Conservation (phyloP, 92 coral and sea anemone genomes). For the Umimayanthus chanpuru region DNA sequence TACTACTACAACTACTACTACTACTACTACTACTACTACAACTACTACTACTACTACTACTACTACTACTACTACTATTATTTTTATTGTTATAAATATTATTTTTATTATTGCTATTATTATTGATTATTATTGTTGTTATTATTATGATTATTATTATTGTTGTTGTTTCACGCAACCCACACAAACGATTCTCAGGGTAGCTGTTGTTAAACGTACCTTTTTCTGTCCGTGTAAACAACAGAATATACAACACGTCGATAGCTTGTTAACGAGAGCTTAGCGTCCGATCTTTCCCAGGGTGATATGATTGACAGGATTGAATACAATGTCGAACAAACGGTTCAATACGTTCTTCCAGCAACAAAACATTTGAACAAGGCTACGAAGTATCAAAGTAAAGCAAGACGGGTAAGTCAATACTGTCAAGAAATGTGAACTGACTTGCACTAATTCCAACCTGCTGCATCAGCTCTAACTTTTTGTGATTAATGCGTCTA, state of each 20-base stretch:
- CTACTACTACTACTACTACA: too few relatives aligned
- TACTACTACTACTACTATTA: too few relatives aligned
- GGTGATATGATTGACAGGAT: conserved; percentile 35
- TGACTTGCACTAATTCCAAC: too few relatives aligned
- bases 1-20: too few relatives aligned
- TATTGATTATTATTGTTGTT: too few relatives aligned
- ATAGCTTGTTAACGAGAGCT: not conserved
- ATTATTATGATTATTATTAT: too few relatives aligned
- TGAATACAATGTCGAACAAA: conserved; percentile 24
- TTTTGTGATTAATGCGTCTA: too few relatives aligned
- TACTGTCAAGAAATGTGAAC: not conserved
- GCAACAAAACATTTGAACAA: conserved; percentile 6
- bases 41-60: too few relatives aligned
- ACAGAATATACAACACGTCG: not conserved
- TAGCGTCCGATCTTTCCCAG: not conserved
- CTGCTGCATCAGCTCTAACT: too few relatives aligned
- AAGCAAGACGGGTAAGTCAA: conserved; percentile 36
- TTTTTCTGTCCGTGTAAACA: not conserved
- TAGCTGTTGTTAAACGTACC: not conserved
- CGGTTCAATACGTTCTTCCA: conserved; percentile 14
- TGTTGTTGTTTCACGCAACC: too few relatives aligned
- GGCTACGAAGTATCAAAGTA: conserved; percentile 17
- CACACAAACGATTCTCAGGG: not conserved
- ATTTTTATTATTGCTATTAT: too few relatives aligned
- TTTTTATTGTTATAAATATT: too few relatives aligned